Evolutionary conservation across 2,113 vertebrate genomes (phyloP).

Genomic region (Proterorhinus semilunaris): DNA sequence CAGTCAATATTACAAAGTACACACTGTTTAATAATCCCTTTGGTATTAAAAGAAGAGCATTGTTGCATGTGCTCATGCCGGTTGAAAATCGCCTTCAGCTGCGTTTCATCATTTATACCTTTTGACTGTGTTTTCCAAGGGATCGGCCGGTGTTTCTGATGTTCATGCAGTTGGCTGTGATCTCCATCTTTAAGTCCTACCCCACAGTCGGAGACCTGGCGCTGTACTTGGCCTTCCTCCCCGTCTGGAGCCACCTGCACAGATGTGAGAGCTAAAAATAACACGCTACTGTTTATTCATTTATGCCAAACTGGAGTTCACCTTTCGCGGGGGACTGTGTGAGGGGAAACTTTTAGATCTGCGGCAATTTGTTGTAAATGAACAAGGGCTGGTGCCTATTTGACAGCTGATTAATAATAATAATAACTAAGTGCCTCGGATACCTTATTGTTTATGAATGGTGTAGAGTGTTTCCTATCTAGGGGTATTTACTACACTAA

Average conservation of each 20-base stretch:
- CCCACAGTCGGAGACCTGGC: constrained; percentile 93
- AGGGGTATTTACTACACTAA: too few relatives aligned
- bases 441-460: too few relatives aligned
- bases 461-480: too few relatives aligned
- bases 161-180: constrained; percentile 94
- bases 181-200: constrained; percentile 98
- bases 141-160: constrained; percentile 96
- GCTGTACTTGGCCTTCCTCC: constrained; percentile 95
- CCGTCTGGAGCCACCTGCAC: constrained; percentile 92
- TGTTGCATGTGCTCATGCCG: too few relatives aligned
- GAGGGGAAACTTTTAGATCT: background rate
- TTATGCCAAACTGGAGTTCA: background rate
- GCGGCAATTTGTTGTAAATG: too few relatives aligned
- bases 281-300: constrained; percentile 1
- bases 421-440: too few relatives aligned
- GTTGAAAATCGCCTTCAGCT: too few relatives aligned
- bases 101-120: background rate
- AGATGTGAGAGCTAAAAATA: constrained; percentile 83
- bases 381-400: too few relatives aligned
- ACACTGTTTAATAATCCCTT: background rate
- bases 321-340: background rate
- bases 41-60: background rate
- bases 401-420: too few relatives aligned
- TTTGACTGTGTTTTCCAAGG: constrained; percentile 64
- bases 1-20: too few relatives aligned